phyloP scores from a whole-genome alignment of 2,797 vertebrate genomes.

The Molossus alvarezi region DNA sequence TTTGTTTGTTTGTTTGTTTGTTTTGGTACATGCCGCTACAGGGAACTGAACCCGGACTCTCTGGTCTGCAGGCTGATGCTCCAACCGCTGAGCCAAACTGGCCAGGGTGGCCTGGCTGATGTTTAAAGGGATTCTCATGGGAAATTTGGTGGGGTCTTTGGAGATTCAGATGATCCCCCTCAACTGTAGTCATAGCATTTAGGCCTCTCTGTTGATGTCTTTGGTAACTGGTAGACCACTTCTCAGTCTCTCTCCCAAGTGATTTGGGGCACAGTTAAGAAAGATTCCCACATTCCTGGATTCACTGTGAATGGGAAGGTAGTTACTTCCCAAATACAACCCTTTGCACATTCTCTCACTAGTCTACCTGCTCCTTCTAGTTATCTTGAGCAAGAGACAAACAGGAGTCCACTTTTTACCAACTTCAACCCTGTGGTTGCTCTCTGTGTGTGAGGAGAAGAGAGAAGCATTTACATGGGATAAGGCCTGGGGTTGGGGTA shows the following conservation, averaged over 20 bases:
- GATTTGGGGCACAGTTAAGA: background rate
- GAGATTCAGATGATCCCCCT: background rate
- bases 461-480: background rate
- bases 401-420: background rate
- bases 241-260: background rate
- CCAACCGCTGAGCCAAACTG: no score
- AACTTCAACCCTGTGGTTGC: no score
- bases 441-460: background rate
- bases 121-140: background rate
- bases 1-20: no score
- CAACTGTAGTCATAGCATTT: background rate
- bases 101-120: background rate
- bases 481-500: no score
- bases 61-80: no score
- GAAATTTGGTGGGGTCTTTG: background rate
- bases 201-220: background rate
- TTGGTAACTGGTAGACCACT: background rate
- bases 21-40: no score
- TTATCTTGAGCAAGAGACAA: background rate
- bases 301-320: background rate
- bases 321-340: background rate
- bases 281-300: background rate
- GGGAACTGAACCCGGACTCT: no score
- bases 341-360: background rate
- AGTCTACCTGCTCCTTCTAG: background rate